Evolutionary conservation across 2,797 vertebrate species (phyloP).

Genomic region (Microctenopoma stevenorrisi): DNA sequence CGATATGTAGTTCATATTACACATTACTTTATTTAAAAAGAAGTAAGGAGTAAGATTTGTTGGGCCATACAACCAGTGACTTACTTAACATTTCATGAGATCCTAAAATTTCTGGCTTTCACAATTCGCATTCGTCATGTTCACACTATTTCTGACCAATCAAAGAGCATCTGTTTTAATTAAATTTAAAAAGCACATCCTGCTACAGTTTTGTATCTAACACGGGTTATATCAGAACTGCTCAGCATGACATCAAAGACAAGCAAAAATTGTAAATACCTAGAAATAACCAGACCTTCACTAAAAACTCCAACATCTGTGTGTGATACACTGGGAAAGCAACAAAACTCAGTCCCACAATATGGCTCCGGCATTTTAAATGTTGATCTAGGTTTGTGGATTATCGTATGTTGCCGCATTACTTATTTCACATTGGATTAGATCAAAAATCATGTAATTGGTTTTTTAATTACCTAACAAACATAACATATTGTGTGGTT

Average conservation of each 20-base stretch:
- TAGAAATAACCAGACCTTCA: conserved; percentile 16
- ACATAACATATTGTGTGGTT: conserved; percentile 20
- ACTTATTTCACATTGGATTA: conserved; percentile 37
- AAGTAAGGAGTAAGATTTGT: conserved; percentile 3
- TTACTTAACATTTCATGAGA: background rate
- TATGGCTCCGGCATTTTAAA: background rate
- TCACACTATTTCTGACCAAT: background rate
- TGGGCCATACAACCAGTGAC: conserved; percentile 3
- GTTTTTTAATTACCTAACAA: conserved; percentile 39
- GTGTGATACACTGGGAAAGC: conserved; percentile 1
- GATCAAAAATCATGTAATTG: conserved; percentile 41
- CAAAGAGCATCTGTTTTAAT: background rate
- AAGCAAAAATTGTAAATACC: background rate
- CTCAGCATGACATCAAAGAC: conserved; percentile 6
- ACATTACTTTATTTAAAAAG: conserved; percentile 14
- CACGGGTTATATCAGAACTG: conserved; percentile 3
- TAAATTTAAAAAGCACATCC: background rate
- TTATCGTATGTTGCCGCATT: conserved; percentile 22
- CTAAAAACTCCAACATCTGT: background rate
- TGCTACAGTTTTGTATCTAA: background rate
- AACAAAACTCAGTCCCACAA: background rate
- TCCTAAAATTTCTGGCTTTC: conserved; percentile 3
- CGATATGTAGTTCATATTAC: conserved; percentile 1
- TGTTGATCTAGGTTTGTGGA: conserved; percentile 24
- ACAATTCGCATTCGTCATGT: background rate